These are phyloP conservation scores for Lasioglossum pauxillum DNA, from an alignment of 2,888 invertebrate genomes.

Conservation along the genomic window DNA sequence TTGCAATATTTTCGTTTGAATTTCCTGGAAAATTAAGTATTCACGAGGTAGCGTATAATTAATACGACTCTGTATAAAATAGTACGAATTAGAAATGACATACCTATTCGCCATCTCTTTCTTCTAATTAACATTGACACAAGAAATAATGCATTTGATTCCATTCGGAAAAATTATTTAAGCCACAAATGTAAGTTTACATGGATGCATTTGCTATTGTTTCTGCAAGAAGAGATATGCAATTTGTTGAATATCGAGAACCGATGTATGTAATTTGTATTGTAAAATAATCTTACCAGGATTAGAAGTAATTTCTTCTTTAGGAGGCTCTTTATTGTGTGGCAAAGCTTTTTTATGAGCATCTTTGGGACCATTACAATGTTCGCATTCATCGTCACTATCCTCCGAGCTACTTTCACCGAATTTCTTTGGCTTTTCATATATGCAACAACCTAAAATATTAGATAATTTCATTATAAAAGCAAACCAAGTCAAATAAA, in stretches of 20 bases:
- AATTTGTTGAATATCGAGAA: not conserved
- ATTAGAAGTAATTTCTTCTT: constrained; percentile 70
- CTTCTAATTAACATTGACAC: constrained; percentile 42
- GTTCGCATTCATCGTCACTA: constrained; percentile 93
- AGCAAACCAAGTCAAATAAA: too few relatives aligned
- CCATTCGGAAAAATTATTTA: constrained; percentile 42
- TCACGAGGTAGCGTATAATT: constrained; percentile 1
- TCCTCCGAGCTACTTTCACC: constrained; percentile 95
- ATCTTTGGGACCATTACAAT: constrained; percentile 91
- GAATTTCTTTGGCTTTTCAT: constrained; percentile 94
- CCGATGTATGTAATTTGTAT: constrained; percentile 10
- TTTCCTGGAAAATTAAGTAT: constrained; percentile 47
- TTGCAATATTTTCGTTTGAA: constrained; percentile 37
- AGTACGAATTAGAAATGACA: constrained; percentile 21
- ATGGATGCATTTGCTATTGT: constrained; percentile 74
- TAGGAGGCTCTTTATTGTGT: constrained; percentile 73
- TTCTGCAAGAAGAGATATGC: constrained; percentile 68
- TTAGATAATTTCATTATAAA: too few relatives aligned
- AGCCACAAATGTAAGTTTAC: constrained; percentile 45
- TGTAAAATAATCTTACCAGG: constrained; percentile 71
- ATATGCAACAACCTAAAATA: constrained; percentile 95
- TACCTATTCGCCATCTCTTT: constrained; percentile 51
- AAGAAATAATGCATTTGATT: constrained; percentile 33
- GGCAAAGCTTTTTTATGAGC: constrained; percentile 78
- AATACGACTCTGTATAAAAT: not conserved